Evolutionary conservation across 2,797 vertebrate species (phyloP), one percentile per base, ranked within the genome.

Genomic region (Lagodon rhomboides): DNA sequence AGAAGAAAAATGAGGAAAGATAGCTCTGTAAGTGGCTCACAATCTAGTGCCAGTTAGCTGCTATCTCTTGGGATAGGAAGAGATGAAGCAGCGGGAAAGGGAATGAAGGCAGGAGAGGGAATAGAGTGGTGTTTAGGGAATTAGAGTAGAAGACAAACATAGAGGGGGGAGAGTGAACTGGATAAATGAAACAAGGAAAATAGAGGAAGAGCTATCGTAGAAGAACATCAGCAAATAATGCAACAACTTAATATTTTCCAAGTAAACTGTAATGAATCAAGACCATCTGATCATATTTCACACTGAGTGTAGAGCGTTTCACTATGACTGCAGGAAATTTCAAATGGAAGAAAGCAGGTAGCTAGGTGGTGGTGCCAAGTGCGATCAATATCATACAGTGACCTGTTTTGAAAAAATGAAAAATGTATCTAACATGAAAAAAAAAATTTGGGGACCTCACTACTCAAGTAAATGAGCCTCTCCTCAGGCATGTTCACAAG

Each of bases 1-100:
- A 15, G 15, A 77, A 68, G 17, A 77, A 71, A 68, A n/a, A 11
- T 56, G 7, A 43, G 54, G 78, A 68, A 74, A 66, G 46, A 80
- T 61, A 61, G 61, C 43, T 72, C 11, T 22, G 43, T 61, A 64
- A 77, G 75, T 49, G 63, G 62, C 56, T 82, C 68, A 23, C 56
- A 44, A 30, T 65, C 58, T 59, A 16, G 51, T 27, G 67, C 34
- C 75, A 74, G 74, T 78, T 77, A 72, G 46, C 67, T 61, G 67
- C 43, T 49, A 22, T 76, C 78, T 75, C 74, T 38, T 18, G 65
- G 44, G 58, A 67, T 22, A 46, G 47, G 61, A 63, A 41, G 12
- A 68, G 49, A 69, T 67, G 27, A 46, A 77, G 63, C 5, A 27
- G 58, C 43, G 22, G 16, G 44, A 27, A 41, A 55, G 44, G 46